Evolutionary conservation across 2,113 vertebrate species (phyloP).

Genomic region (Atractosteus spatula): DNA sequence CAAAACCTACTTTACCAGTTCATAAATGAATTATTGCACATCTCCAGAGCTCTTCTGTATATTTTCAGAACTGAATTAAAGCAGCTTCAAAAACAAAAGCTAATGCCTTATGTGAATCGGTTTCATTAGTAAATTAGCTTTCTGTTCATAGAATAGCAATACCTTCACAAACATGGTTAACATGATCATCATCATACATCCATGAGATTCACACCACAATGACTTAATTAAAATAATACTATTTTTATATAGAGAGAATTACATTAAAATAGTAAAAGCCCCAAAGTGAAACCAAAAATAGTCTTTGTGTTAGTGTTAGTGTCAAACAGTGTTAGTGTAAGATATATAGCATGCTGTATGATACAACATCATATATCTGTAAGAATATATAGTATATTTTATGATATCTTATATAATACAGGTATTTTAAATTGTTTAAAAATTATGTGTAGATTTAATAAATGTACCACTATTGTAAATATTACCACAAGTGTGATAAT

Average conservation of each 20-base stretch:
- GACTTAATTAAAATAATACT: neutral
- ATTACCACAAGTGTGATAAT: too few relatives aligned
- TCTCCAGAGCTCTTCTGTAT: neutral
- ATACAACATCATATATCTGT: too few relatives aligned
- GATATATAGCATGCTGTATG: too few relatives aligned
- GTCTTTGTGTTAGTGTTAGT: too few relatives aligned
- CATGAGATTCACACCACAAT: neutral
- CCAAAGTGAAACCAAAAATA: neutral
- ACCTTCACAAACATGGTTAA: neutral
- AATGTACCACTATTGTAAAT: too few relatives aligned
- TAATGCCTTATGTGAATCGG: neutral
- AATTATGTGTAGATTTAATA: too few relatives aligned
- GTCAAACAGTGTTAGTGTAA: too few relatives aligned
- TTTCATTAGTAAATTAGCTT: neutral
- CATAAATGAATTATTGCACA: neutral
- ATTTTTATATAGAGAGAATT: neutral
- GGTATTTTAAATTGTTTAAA: too few relatives aligned
- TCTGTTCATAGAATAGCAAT: neutral
- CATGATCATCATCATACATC: neutral
- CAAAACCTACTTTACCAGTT: neutral
- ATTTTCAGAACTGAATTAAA: neutral
- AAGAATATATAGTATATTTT: too few relatives aligned
- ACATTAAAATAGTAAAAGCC: neutral
- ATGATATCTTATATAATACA: too few relatives aligned
- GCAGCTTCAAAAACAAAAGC: slow-evolving; percentile 2